Evolutionary conservation across 2,113 vertebrate genomes (phyloP), one percentile per base, ranked within the genome.

Genomic region (Hemichromis elongatus): DNA sequence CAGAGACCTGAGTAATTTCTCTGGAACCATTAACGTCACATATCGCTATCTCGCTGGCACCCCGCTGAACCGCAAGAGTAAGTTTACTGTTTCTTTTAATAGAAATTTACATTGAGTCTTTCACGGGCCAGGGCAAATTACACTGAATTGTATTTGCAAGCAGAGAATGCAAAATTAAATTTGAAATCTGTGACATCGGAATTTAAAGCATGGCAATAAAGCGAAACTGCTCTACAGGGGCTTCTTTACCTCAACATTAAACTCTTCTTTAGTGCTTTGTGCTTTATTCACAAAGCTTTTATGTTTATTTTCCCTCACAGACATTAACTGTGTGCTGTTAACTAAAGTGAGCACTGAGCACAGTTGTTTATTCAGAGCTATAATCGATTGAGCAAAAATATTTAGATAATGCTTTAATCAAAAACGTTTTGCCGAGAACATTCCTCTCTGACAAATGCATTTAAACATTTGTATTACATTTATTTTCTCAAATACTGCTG

Each of bases 1-100:
- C 95, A 98, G 97, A 96, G 97, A 98, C 91, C 96, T 98, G 83
- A 97, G 97, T 73, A 99, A 99, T 94, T 98, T 98, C 95, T 99
- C 98, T 86, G 98, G 97, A 95, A 95, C 96, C 88, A 98, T 99
- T 93, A 99, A 99, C 83, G 97, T 99, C 90, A 98, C 98, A 75
- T 99, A 99, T 92, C 98, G 97, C 78, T 99, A 97, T 90, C 96
- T 99, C 83, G 98, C 98, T 88, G 97, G 97, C 24, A 98, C 97
- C 4, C 97, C 98, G 83, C 96, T 99, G 92, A 96, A 97, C 90
- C 97, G 98, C 93, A 99, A 98, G 93, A 97, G 98, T 99, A 96
- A 97, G 94, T 93, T 77, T 59, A 75, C 16, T n/a, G 42, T 86
- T 83, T 89, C 63, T 37, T 52, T 77, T 24, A 80, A 57, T 11